Evolutionary conservation across 2,888 invertebrate species (phyloP).

Genomic region (Tupiocoris notatus): DNA sequence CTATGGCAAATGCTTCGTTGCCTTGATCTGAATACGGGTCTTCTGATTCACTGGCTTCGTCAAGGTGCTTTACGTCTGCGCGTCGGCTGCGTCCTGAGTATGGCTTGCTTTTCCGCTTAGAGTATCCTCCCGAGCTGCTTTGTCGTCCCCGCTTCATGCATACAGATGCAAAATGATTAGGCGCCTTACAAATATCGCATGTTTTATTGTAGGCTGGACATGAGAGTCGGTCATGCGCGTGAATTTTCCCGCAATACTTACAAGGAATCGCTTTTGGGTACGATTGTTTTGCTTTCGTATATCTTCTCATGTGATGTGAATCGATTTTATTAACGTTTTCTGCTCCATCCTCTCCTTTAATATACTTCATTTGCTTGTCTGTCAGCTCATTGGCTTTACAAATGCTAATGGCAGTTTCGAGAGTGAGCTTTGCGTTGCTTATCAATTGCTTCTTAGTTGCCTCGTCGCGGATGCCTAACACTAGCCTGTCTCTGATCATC

Average conservation of each 20-base stretch:
- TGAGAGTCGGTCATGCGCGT: neutral
- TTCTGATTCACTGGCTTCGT: too few relatives aligned
- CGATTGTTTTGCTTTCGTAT: too few relatives aligned
- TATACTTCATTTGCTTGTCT: neutral
- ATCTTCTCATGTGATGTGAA: too few relatives aligned
- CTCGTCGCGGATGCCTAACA: neutral
- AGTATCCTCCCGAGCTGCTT: neutral
- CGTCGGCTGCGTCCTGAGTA: neutral
- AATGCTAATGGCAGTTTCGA: neutral
- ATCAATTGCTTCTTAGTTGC: neutral
- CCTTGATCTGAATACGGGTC: too few relatives aligned
- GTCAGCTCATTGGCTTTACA: neutral
- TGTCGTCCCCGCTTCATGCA: neutral
- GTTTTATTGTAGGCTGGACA: conserved; percentile 1
- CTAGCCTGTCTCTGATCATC: neutral
- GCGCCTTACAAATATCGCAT: neutral
- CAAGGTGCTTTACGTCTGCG: too few relatives aligned
- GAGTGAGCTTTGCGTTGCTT: neutral
- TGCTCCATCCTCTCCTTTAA: neutral
- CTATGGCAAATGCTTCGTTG: too few relatives aligned
- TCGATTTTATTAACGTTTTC: neutral
- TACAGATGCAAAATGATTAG: neutral
- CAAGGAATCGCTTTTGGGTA: neutral
- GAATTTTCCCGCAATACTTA: neutral
- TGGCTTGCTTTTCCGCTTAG: neutral